These are phyloP conservation scores for Callyntrura sp. DNA, from an alignment of 2,888 invertebrate species.

Conservation along the genomic window DNA sequence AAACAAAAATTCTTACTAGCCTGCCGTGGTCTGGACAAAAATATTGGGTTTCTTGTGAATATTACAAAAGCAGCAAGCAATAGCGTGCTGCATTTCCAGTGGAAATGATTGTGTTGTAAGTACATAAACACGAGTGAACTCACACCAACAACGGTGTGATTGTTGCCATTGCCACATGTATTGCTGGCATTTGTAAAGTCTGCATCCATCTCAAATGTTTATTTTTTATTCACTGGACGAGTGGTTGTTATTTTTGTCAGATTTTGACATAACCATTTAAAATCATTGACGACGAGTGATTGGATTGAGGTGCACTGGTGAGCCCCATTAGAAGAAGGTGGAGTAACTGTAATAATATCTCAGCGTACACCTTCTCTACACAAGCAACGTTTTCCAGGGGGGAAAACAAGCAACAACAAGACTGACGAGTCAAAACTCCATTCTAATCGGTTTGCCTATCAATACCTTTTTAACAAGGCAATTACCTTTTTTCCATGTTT, in stretches of 20 bases:
- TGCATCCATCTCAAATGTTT: not conserved
- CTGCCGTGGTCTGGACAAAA: too few species aligned
- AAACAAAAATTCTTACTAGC: not conserved
- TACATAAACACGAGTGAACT: too few species aligned
- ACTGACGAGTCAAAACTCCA: not conserved
- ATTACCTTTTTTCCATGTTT: constrained; percentile 63
- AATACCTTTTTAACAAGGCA: constrained; percentile 32
- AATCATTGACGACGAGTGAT: not conserved
- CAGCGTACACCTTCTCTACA: not conserved
- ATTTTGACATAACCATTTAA: constrained; percentile 51
- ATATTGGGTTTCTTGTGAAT: too few species aligned
- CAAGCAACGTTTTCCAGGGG: not conserved
- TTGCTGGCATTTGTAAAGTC: not conserved
- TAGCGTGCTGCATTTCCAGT: too few species aligned
- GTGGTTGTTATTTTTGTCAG: not conserved
- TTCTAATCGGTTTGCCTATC: constrained; percentile 65
- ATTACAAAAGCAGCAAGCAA: not conserved
- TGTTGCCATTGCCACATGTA: too few species aligned
- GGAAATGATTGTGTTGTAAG: too few species aligned
- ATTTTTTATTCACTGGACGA: constrained; percentile 10
- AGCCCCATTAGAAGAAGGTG: not conserved
- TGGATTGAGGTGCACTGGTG: not conserved
- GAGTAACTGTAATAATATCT: not conserved
- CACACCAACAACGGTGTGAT: too few species aligned
- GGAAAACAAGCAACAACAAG: constrained; percentile 32